These are phyloP conservation scores for Polypterus senegalus DNA, from an alignment of 2,113 vertebrate species.

Conservation along the genomic window DNA sequence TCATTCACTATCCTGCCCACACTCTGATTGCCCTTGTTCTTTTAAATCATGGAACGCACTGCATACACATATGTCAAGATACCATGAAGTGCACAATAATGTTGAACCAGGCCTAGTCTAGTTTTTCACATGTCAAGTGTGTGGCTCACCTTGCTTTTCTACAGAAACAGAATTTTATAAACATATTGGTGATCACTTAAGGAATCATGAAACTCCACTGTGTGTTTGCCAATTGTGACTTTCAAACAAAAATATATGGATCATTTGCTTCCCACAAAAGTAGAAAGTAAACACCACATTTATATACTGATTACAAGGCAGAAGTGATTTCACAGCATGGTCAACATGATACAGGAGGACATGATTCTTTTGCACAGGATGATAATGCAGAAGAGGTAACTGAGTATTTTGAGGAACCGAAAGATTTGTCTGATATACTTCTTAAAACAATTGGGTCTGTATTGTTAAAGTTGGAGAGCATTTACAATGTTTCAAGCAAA, in stretches of 20 bases:
- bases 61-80: constrained; percentile 10
- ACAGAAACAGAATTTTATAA: constrained; percentile 14
- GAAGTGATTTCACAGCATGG: constrained; percentile 3
- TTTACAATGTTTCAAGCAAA: constrained; percentile 15
- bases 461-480: constrained; percentile 13
- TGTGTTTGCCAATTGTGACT: constrained; percentile 8
- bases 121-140: constrained; percentile 11
- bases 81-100: constrained; percentile 5
- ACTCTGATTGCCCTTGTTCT: constrained; percentile 8
- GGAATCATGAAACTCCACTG: background rate
- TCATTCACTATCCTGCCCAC: constrained; percentile 11
- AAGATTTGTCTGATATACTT: constrained; percentile 11
- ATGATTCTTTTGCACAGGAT: constrained; percentile 9
- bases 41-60: constrained; percentile 17
- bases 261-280: constrained; percentile 11
- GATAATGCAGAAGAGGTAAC: constrained; percentile 11
- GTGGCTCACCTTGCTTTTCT: constrained; percentile 2
- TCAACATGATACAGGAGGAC: background rate
- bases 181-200: constrained; percentile 14
- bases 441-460: constrained; percentile 7
- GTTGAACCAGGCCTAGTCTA: background rate
- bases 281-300: constrained; percentile 3
- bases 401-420: constrained; percentile 12
- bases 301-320: background rate
- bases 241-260: constrained; percentile 9